These are phyloP conservation scores for Anolis apletophallus DNA, from an alignment of 2,797 vertebrate species.

Conservation along the genomic window DNA sequence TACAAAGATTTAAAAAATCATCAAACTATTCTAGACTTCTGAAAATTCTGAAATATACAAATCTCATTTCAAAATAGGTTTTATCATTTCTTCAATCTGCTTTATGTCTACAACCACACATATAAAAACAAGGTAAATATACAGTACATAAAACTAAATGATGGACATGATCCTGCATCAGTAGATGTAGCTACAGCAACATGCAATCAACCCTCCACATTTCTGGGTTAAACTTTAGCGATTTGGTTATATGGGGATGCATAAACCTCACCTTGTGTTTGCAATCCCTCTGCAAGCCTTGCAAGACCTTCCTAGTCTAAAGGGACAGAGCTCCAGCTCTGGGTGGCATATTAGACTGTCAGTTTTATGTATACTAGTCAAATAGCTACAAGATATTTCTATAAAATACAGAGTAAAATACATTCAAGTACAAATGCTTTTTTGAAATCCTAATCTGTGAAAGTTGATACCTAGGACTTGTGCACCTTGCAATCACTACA, in stretches of 20 bases:
- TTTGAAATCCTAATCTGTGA: slow-evolving; percentile 57
- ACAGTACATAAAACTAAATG: background rate
- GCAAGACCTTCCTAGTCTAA: too few relatives aligned
- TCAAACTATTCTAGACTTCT: slow-evolving; percentile 27
- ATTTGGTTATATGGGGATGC: too few relatives aligned
- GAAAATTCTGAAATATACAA: background rate
- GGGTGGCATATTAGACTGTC: too few relatives aligned
- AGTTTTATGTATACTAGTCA: slow-evolving; percentile 65
- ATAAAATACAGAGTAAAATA: slow-evolving; percentile 63
- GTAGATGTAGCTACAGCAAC: too few relatives aligned
- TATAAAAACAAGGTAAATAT: background rate
- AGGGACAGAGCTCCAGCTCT: too few relatives aligned
- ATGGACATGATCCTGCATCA: too few relatives aligned
- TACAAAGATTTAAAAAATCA: slow-evolving; percentile 40
- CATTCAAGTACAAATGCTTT: too few relatives aligned
- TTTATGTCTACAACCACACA: background rate
- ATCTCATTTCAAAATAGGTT: background rate
- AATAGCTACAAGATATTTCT: slow-evolving; percentile 60
- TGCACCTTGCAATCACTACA: slow-evolving; percentile 50
- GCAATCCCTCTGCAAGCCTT: too few relatives aligned
- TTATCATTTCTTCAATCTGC: background rate
- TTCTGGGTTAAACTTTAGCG: too few relatives aligned
- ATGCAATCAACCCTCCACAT: too few relatives aligned
- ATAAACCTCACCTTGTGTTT: too few relatives aligned
- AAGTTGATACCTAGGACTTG: slow-evolving; percentile 56